Evolutionary conservation across 2,888 invertebrate species (phyloP).

Genomic region (Eumacrocentrus americanus): DNA sequence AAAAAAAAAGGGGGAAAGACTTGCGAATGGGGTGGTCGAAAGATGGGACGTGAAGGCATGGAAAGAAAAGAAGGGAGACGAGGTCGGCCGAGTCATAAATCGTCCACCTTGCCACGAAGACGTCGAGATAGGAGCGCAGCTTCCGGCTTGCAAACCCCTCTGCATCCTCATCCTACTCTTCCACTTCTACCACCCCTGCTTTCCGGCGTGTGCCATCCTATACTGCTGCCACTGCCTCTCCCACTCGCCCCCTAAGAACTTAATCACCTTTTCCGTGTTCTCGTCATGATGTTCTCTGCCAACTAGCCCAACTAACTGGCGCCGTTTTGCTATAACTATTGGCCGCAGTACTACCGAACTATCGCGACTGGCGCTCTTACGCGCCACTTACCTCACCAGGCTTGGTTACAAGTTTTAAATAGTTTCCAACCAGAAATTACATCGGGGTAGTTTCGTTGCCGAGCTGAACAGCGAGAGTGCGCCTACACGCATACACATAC

Average conservation of each 20-base stretch:
- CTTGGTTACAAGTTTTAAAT: constrained; percentile 40
- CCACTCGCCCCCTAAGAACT: constrained; percentile 32
- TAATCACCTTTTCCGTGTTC: constrained; percentile 34
- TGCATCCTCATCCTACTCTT: constrained; percentile 11
- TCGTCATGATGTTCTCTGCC: constrained; percentile 28
- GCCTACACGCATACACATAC: neutral
- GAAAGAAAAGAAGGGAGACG: constrained; percentile 36
- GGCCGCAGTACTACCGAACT: constrained; percentile 15
- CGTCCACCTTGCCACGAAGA: constrained; percentile 52
- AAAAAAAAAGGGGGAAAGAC: constrained; percentile 19
- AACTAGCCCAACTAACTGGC: constrained; percentile 26
- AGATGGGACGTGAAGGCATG: constrained; percentile 35
- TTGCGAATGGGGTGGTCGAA: constrained; percentile 23
- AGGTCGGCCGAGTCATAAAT: constrained; percentile 52
- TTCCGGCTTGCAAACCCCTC: constrained; percentile 29
- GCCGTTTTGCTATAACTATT: constrained; percentile 26
- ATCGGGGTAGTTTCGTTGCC: constrained; percentile 33
- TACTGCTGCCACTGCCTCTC: constrained; percentile 6
- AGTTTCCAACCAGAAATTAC: constrained; percentile 39
- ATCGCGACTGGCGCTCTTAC: constrained; percentile 22
- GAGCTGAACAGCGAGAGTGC: constrained; percentile 10
- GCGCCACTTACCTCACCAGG: constrained; percentile 33
- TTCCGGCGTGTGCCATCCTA: constrained; percentile 15
- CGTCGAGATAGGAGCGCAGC: constrained; percentile 45
- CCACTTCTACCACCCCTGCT: constrained; percentile 2